Percentiles rank a stretch among this genome's conserved stretches.
Conservation (phyloP, 2,797 vertebrate species). For the Eutrigla gurnardus region DNA sequence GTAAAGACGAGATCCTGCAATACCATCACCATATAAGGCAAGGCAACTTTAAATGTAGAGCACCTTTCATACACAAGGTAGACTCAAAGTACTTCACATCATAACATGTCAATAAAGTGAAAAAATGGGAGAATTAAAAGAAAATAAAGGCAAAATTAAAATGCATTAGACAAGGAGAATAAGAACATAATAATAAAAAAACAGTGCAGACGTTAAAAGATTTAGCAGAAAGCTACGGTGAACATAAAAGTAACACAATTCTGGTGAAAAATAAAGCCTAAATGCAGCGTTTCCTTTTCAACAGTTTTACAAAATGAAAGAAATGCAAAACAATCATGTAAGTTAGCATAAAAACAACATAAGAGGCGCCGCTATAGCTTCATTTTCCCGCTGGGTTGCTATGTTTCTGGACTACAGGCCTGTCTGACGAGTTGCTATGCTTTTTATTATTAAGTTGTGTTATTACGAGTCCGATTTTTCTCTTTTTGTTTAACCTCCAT, state of each 20-base stretch:
- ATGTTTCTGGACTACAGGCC: neutral
- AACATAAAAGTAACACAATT: neutral
- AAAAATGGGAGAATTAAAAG: too few species aligned
- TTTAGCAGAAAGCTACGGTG: too few species aligned
- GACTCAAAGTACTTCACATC: too few species aligned
- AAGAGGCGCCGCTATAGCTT: neutral
- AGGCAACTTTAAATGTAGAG: too few species aligned
- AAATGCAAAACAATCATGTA: neutral
- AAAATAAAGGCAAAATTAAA: too few species aligned
- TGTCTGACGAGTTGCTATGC: neutral
- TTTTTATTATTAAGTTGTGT: too few species aligned
- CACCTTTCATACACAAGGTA: too few species aligned
- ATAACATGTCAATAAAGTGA: too few species aligned
- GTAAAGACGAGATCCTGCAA: neutral
- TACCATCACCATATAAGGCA: neutral
- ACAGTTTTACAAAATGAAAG: neutral
- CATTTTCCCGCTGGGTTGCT: neutral
- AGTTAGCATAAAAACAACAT: neutral
- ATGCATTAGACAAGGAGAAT: too few species aligned
- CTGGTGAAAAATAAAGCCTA: neutral
- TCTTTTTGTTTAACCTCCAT: too few species aligned
- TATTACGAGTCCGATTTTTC: constrained; percentile 16
- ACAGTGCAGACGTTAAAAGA: too few species aligned
- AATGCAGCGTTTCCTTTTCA: neutral
- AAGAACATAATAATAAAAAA: too few species aligned